Evolutionary conservation across 2,888 invertebrate genomes (phyloP).

Genomic region (Euphydryas editha): DNA sequence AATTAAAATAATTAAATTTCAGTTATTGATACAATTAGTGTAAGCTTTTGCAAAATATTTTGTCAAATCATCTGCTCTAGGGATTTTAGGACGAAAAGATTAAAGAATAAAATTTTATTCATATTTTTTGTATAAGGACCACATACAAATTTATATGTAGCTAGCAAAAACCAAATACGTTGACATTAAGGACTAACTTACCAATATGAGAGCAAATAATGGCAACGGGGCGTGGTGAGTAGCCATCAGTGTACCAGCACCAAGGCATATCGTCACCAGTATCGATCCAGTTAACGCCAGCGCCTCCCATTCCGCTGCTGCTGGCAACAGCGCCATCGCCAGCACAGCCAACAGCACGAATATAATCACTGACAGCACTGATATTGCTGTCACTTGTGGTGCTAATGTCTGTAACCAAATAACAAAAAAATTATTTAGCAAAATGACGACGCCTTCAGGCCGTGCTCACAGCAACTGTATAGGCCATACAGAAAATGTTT

Average conservation of each 20-base stretch:
- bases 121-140: too few species aligned
- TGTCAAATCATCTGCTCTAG: too few species aligned
- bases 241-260: slow-evolving; percentile 85
- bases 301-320: slow-evolving; percentile 85
- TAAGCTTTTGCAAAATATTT: too few species aligned
- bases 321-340: slow-evolving; percentile 81
- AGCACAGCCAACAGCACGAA: slow-evolving; percentile 79
- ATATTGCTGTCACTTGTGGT: slow-evolving; percentile 68
- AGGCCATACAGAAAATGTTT: too few species aligned
- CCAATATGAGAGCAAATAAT: slow-evolving; percentile 90
- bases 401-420: slow-evolving; percentile 80
- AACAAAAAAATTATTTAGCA: too few species aligned
- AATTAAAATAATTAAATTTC: too few species aligned
- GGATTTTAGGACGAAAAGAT: too few species aligned
- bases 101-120: too few species aligned
- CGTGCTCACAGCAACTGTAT: too few species aligned
- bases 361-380: slow-evolving; percentile 80
- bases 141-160: not conserved
- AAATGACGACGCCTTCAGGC: too few species aligned
- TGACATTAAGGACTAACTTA: slow-evolving; percentile 53
- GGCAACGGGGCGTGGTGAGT: slow-evolving; percentile 86
- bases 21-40: too few species aligned
- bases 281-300: slow-evolving; percentile 85
- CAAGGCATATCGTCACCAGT: slow-evolving; percentile 83
- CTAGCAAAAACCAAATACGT: not conserved